Evolutionary conservation across 2,797 vertebrate genomes (phyloP).

Genomic region (Bryconaethiops microstoma): DNA sequence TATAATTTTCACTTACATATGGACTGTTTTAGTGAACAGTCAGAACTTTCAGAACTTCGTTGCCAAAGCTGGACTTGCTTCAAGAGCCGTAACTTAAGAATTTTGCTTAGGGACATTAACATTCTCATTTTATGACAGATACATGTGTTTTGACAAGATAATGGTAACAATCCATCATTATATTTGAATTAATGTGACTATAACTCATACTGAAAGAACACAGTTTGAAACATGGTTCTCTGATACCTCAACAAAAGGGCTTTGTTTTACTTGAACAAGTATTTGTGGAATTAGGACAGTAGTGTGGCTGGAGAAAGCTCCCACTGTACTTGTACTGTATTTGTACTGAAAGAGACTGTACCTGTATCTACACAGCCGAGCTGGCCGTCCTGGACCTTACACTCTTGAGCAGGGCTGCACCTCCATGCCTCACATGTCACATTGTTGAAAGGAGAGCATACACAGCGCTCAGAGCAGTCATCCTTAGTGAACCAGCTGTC

Average conservation of each 20-base stretch:
- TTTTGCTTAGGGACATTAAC: neutral
- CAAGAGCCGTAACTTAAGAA: neutral
- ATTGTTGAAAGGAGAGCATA: constrained; percentile 70
- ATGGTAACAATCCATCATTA: neutral
- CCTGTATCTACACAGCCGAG: constrained; percentile 78
- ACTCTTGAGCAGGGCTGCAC: constrained; percentile 84
- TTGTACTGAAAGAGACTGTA: constrained; percentile 4
- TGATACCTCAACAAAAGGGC: neutral
- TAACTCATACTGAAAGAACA: neutral
- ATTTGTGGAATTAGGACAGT: neutral
- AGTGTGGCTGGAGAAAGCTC: no score
- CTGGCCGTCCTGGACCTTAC: constrained; percentile 81
- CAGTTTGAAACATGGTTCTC: neutral
- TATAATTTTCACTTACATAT: neutral
- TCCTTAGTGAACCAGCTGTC: constrained; percentile 82
- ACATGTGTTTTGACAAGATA: neutral
- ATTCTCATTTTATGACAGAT: neutral
- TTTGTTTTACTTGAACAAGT: neutral
- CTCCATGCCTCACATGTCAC: constrained; percentile 80
- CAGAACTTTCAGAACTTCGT: neutral
- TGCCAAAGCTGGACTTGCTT: neutral
- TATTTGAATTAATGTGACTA: neutral
- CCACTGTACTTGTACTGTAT: neutral
- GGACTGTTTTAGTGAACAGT: no score
- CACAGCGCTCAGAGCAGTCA: constrained; percentile 83